Evolutionary conservation across 1,140 invertebrate genomes (phyloP).

Genomic region (Anastatus disparis): DNA sequence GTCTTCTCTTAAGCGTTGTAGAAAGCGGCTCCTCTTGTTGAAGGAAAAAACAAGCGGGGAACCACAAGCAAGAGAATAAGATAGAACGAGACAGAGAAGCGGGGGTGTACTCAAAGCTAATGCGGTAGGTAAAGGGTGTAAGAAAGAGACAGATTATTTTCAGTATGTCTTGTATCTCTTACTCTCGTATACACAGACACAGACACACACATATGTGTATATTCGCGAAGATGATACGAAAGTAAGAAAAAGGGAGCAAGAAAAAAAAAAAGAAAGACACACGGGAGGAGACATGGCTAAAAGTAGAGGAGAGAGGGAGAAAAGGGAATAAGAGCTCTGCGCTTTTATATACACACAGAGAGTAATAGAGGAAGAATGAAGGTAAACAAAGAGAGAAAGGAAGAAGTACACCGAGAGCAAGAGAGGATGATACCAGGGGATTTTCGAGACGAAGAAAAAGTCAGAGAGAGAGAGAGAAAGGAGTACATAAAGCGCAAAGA

Average conservation of each 20-base stretch:
- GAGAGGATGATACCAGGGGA: constrained; percentile 17
- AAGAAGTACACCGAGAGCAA: no score
- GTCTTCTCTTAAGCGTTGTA: constrained; percentile 30
- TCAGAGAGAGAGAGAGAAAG: no score
- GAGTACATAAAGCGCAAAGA: no score
- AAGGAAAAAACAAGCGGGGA: constrained; percentile 30
- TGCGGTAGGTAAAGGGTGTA: constrained; percentile 35
- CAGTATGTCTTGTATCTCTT: not conserved
- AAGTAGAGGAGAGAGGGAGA: constrained; percentile 34
- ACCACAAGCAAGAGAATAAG: not conserved
- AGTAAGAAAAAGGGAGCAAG: constrained; percentile 8
- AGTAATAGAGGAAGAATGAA: constrained; percentile 17
- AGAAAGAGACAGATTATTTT: constrained; percentile 29
- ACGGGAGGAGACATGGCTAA: constrained; percentile 24
- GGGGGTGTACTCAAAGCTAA: constrained; percentile 33
- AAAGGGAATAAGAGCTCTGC: constrained; percentile 27
- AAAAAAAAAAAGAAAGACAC: constrained; percentile 30
- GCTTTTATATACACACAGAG: no score
- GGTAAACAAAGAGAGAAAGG: constrained; percentile 31
- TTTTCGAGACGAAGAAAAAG: constrained; percentile 7
- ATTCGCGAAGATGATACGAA: constrained; percentile 13
- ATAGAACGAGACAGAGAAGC: not conserved
- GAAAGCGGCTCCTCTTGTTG: constrained; percentile 28
- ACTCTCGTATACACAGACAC: not conserved
- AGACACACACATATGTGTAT: no score